Evolutionary conservation across 2,797 vertebrate genomes (phyloP).

Genomic region (Pseudochirops corinnae): DNA sequence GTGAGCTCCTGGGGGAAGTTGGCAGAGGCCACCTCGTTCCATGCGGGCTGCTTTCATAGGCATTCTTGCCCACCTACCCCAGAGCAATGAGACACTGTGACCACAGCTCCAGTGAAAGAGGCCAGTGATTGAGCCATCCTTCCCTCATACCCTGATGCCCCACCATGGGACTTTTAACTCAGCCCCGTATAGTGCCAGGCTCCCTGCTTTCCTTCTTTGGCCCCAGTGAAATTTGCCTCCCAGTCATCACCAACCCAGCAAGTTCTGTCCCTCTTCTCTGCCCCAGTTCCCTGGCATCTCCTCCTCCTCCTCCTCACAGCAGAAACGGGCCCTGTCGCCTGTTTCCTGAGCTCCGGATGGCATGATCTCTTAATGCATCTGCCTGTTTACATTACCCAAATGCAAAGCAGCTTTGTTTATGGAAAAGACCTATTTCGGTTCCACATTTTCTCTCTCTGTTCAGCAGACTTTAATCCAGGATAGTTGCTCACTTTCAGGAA

Average conservation of each 20-base stretch:
- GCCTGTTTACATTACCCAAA: constrained; percentile 85
- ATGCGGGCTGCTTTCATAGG: background rate
- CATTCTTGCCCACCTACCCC: background rate
- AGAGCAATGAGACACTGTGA: background rate
- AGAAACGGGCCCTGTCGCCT: background rate
- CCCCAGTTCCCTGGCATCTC: background rate
- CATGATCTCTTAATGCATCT: constrained; percentile 83
- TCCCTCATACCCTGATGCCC: background rate
- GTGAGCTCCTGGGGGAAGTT: background rate
- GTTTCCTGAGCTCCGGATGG: constrained; percentile 77
- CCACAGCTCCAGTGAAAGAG: background rate
- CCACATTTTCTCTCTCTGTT: constrained; percentile 82
- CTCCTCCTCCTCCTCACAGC: background rate
- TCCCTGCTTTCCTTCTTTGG: background rate
- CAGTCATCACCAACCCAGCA: background rate
- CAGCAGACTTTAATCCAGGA: constrained; percentile 80
- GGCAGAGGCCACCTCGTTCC: background rate
- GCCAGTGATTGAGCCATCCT: background rate
- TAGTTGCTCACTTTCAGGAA: constrained; percentile 80
- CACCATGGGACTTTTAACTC: background rate
- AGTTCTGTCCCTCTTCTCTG: background rate
- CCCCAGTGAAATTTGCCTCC: background rate
- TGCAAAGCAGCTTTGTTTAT: constrained; percentile 88
- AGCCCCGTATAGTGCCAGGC: background rate
- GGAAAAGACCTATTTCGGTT: constrained; percentile 87